Conservation (phyloP, 2,888 invertebrate genomes). For the Latrodectus elegans region DNA sequence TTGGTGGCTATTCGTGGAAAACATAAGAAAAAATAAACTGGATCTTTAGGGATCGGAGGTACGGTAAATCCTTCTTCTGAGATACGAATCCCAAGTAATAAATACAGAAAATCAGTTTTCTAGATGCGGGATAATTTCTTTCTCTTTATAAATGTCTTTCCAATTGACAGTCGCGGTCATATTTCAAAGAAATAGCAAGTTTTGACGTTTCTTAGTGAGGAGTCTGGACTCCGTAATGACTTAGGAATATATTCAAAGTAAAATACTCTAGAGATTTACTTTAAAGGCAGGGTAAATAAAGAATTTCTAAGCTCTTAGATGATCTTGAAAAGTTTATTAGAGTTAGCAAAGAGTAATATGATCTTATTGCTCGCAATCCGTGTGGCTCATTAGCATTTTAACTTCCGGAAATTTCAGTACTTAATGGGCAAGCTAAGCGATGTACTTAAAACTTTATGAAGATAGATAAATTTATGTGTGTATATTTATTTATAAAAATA, state of each 20-base stretch:
- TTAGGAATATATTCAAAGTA: not conserved
- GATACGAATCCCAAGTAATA: slow-evolving; percentile 35
- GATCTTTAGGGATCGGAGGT: slow-evolving; percentile 26
- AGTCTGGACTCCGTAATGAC: not conserved
- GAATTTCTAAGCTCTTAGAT: too few species aligned
- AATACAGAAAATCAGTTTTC: slow-evolving; percentile 23
- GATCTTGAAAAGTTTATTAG: too few species aligned
- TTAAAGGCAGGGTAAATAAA: too few species aligned
- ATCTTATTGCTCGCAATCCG: too few species aligned
- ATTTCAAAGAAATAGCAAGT: slow-evolving; percentile 10
- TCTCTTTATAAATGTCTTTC: slow-evolving; percentile 43
- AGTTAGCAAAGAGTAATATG: too few species aligned
- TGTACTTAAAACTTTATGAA: too few species aligned
- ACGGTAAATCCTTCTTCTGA: slow-evolving; percentile 37
- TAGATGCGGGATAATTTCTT: slow-evolving; percentile 54
- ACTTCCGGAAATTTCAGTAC: too few species aligned
- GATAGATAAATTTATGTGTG: too few species aligned
- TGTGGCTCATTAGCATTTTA: too few species aligned
- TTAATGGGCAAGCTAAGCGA: too few species aligned
- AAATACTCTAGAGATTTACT: too few species aligned
- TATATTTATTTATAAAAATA: too few species aligned
- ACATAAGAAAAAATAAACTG: slow-evolving; percentile 23
- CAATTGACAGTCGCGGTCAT: slow-evolving; percentile 49
- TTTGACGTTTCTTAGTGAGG: not conserved
- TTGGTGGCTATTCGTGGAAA: not conserved